Evolutionary conservation across 2,888 invertebrate species (phyloP).

Genomic region (Ectemnius cavifrons): DNA sequence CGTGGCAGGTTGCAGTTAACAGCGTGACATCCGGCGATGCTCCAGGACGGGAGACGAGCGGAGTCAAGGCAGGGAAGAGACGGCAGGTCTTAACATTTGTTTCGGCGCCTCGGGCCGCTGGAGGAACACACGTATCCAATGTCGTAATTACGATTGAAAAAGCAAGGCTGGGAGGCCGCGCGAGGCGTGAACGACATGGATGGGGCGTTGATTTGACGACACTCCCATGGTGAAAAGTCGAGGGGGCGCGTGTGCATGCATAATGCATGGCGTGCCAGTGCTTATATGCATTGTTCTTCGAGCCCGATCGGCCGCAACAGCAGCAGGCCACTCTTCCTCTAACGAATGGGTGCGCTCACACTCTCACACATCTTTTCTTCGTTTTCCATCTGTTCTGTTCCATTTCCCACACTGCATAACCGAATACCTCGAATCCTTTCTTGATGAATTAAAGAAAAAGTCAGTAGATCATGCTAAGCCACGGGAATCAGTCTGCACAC

Average conservation of each 20-base stretch:
- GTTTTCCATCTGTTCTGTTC: no score
- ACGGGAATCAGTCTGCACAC: no score
- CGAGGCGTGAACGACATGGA: slow-evolving; percentile 70
- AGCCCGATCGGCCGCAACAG: slow-evolving; percentile 10
- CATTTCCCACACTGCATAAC: background rate
- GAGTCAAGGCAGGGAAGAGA: no score
- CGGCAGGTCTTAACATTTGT: slow-evolving; percentile 20
- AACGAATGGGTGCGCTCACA: slow-evolving; percentile 41
- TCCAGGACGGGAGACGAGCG: background rate
- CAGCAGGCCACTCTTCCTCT: slow-evolving; percentile 10
- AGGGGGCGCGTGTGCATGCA: slow-evolving; percentile 62
- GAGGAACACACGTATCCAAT: slow-evolving; percentile 18
- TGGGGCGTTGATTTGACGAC: slow-evolving; percentile 73
- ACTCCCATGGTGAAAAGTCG: slow-evolving; percentile 65
- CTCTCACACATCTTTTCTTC: background rate
- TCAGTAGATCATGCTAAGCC: no score
- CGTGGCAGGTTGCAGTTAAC: no score
- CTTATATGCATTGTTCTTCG: slow-evolving; percentile 64
- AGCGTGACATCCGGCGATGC: background rate
- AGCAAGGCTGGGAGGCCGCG: slow-evolving; percentile 39
- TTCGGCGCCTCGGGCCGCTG: slow-evolving; percentile 29
- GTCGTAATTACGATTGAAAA: slow-evolving; percentile 57
- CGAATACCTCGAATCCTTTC: slow-evolving; percentile 1
- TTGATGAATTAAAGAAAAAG: no score
- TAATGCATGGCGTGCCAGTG: slow-evolving; percentile 64